These are phyloP conservation scores for Megaceryle maxima DNA, from an alignment of 2,113 vertebrate species.

Conservation along the genomic window DNA sequence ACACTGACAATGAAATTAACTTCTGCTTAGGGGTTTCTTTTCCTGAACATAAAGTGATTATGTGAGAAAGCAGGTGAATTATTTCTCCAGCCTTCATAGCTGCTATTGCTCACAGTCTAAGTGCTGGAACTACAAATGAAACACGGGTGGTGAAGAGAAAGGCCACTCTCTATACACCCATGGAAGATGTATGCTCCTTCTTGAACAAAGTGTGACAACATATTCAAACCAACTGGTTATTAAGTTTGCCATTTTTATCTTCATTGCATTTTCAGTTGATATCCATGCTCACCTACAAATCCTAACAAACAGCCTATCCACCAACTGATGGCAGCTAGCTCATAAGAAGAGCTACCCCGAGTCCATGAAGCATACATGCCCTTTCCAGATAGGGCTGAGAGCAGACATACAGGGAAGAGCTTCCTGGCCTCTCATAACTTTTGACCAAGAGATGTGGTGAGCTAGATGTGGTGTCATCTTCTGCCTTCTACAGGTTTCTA, in stretches of 20 bases:
- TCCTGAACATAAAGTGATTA: background rate
- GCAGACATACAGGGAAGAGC: background rate
- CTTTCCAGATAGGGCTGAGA: background rate
- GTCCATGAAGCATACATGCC: background rate
- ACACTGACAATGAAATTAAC: background rate
- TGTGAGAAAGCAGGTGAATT: background rate
- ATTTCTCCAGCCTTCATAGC: background rate
- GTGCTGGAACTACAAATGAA: background rate
- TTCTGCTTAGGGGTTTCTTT: background rate
- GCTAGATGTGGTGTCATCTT: background rate
- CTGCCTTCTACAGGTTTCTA: background rate
- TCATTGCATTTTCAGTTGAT: background rate
- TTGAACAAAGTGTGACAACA: background rate
- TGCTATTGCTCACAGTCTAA: background rate
- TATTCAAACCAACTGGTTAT: background rate
- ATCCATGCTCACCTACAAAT: background rate
- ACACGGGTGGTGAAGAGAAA: background rate
- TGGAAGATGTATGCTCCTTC: background rate
- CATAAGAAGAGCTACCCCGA: accelerated
- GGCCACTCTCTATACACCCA: background rate
- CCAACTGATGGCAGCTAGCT: background rate
- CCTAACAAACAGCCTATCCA: background rate
- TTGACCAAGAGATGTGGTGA: background rate
- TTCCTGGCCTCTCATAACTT: background rate
- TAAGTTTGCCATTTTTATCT: background rate